Base-by-base conservation (phyloP, 2,797 vertebrate genomes). In the Merluccius polli region DNA sequence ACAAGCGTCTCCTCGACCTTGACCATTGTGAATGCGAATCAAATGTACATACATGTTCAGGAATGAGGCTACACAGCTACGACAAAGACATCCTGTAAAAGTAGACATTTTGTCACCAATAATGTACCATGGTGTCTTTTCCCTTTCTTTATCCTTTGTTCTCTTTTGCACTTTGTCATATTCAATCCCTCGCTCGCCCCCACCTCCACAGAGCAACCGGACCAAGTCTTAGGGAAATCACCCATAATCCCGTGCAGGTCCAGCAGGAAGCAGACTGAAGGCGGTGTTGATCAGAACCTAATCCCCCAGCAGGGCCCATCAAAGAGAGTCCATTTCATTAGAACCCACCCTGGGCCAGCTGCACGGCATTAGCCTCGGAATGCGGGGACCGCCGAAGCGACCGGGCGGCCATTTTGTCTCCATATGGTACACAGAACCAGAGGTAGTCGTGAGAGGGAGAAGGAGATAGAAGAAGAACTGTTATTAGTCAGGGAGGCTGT, bases 201-300 rank as follows among this genome's bases (percentile, higher is more conserved):
- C n/a, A n/a, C n/a, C n/a, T n/a, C n/a, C n/a, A n/a, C n/a, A n/a
- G n/a, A n/a, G n/a, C n/a, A 89, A 89, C 87, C 81, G 79, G 86
- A 89, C 86, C 81, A 82, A 78, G 36, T 18, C 77, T 81, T 68
- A 82, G 81, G 71, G 73, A 89, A 91, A 89, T 86, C 71, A 65
- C 86, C 83, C 82, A 74, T 93, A 93, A 93, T 92, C 87, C 87
- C 71, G 74, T 82, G 81, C 89, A 85, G 89, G 83, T 87, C 83
- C 83, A 85, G 86, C 88, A 88, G 88, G 90, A 92, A 92, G 89
- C 86, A 75, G 79, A 87, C 82, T 81, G 79, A 90, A 90, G 88
- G 90, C 92, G 90, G 87, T 92, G 92, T 92, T 91, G 92, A 94
- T 93, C 92, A 93, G 87, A 88, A 87, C 82, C 80, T 93, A 91